Conservation (phyloP, 2,113 vertebrate species). For the Eurystomus gularis region DNA sequence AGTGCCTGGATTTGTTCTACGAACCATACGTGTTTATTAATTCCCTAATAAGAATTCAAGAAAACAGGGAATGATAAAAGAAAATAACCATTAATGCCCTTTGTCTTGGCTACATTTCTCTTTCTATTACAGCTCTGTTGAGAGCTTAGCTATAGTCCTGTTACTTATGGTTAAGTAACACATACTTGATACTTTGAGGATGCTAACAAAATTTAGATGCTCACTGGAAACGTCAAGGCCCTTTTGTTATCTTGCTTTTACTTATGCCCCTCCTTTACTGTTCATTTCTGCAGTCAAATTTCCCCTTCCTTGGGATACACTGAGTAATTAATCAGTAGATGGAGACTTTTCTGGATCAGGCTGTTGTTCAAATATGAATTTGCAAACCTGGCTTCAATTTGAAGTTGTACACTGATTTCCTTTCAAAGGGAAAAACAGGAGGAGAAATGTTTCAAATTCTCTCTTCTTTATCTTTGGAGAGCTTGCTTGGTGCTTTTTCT, state of each 20-base stretch:
- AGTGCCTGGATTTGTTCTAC: neutral
- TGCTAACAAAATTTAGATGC: neutral
- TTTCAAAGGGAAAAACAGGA: neutral
- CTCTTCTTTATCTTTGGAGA: neutral
- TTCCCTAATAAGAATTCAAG: constrained; percentile 26
- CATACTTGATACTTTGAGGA: neutral
- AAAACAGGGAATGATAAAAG: neutral
- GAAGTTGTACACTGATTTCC: neutral
- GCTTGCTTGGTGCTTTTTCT: neutral
- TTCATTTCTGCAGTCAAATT: neutral
- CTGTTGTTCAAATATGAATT: neutral
- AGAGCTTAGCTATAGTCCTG: neutral
- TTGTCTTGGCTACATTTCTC: neutral
- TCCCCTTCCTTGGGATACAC: neutral
- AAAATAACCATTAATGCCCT: neutral
- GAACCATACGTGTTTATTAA: constrained; percentile 20
- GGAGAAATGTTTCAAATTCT: neutral
- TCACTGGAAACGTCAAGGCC: neutral
- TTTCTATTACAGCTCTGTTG: neutral
- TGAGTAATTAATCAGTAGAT: neutral
- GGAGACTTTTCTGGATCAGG: neutral
- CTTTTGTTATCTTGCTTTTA: neutral
- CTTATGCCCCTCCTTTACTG: neutral
- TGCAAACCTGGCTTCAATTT: neutral
- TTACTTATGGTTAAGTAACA: neutral